Percentiles rank a stretch among this genome's conserved stretches.
Conservation (phyloP, 2,113 vertebrate species). For the Bambusicola thoracicus region DNA sequence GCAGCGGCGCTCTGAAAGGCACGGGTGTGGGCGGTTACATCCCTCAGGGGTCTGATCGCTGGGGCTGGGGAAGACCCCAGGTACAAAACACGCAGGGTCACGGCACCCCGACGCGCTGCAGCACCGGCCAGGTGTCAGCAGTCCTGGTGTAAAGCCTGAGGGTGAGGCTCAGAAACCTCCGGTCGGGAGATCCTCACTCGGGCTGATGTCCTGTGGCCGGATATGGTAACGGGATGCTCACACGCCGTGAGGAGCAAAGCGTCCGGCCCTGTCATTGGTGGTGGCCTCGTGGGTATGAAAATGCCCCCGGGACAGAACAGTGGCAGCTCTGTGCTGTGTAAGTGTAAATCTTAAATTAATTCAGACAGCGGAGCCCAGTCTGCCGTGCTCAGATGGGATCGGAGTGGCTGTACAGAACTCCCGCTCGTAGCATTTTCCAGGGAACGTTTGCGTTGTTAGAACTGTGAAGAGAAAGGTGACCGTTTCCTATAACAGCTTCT, state of each 20-base stretch:
- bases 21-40: neutral
- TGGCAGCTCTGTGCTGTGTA: neutral
- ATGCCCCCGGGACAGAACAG: slow-evolving; percentile 15
- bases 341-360: slow-evolving; percentile 36
- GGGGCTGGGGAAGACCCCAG: neutral
- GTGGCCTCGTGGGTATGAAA: neutral
- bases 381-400: neutral
- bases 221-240: neutral
- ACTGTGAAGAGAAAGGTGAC: neutral
- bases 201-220: neutral
- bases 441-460: neutral
- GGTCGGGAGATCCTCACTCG: neutral
- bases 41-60: neutral
- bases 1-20: neutral
- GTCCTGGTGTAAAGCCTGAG: neutral
- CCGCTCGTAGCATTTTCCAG: neutral
- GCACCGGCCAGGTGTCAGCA: neutral
- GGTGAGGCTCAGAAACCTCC: neutral
- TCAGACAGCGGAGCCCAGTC: neutral
- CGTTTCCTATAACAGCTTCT: neutral
- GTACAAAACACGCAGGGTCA: neutral
- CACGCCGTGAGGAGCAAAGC: neutral
- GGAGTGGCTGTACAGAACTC: neutral
- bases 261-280: neutral
- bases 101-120: neutral